Percentiles rank a stretch among this genome's conserved stretches.
These are phyloP conservation scores for Pelobates fuscus DNA, from an alignment of 2,113 vertebrate species.

Conservation along the genomic window DNA sequence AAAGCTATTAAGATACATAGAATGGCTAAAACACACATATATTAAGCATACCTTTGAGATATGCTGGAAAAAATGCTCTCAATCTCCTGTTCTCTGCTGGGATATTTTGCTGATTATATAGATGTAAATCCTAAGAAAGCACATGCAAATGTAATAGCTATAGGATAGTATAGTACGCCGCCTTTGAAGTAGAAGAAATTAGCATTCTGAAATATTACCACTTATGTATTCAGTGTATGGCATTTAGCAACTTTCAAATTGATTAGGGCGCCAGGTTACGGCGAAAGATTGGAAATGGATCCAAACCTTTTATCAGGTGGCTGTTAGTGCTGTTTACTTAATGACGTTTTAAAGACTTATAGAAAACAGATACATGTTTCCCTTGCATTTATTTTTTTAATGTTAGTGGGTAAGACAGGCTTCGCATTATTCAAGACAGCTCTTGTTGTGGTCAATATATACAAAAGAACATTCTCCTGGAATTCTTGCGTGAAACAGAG, in stretches of 20 bases:
- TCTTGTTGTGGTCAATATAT: constrained; percentile 37
- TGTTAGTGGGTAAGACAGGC: constrained; percentile 36
- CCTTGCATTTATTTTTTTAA: constrained; percentile 28
- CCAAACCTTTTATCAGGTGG: constrained; percentile 42
- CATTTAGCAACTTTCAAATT: constrained; percentile 40
- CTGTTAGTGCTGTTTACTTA: constrained; percentile 44
- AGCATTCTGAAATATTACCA: constrained; percentile 33
- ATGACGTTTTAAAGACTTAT: constrained; percentile 43
- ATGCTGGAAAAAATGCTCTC: constrained; percentile 3
- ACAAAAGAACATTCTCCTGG: constrained; percentile 11
- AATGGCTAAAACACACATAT: constrained; percentile 19
- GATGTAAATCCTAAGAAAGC: constrained; percentile 22
- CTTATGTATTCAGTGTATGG: constrained; percentile 40
- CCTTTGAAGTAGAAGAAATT: constrained; percentile 27
- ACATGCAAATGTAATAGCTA: constrained; percentile 22
- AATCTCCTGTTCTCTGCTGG: constrained; percentile 29
- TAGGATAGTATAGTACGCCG: constrained; percentile 17
- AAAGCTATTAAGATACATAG: constrained; percentile 28
- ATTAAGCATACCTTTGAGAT: constrained; percentile 9
- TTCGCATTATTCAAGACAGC: constrained; percentile 41
- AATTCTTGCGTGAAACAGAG: constrained; percentile 22
- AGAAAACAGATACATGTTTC: constrained; percentile 43
- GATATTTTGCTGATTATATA: constrained; percentile 11
- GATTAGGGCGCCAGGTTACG: constrained; percentile 34
- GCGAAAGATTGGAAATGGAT: constrained; percentile 46